Evolutionary conservation across 2,797 vertebrate genomes (phyloP).

Genomic region (Telmatherina bonti): DNA sequence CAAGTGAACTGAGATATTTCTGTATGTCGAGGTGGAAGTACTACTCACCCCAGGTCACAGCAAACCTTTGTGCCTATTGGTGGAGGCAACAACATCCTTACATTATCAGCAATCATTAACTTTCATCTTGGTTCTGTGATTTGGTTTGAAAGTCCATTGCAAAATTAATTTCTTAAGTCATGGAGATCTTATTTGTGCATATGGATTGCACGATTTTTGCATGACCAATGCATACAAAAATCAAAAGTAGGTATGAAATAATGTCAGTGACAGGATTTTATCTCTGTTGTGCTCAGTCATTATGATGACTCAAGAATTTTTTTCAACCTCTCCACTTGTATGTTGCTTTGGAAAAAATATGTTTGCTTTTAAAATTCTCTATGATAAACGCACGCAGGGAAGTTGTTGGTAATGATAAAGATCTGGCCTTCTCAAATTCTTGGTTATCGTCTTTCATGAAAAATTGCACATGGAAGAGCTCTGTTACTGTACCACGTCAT

Average conservation of each 20-base stretch:
- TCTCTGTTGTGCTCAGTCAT: background rate
- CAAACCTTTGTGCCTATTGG: background rate
- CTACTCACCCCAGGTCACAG: no score
- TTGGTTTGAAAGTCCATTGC: background rate
- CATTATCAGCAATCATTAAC: background rate
- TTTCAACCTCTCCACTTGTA: no score
- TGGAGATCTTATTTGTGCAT: background rate
- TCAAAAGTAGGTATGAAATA: background rate
- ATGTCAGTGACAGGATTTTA: background rate
- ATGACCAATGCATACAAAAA: background rate
- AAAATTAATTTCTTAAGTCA: background rate
- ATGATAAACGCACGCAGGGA: background rate
- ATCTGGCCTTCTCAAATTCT: background rate
- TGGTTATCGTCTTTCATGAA: background rate
- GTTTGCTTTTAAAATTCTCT: background rate
- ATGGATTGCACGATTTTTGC: background rate
- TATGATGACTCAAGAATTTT: background rate
- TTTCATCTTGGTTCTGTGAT: background rate
- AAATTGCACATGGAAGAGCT: background rate
- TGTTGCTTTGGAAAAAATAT: no score
- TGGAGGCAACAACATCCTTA: background rate
- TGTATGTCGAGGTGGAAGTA: background rate
- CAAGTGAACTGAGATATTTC: background rate
- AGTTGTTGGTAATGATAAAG: background rate
- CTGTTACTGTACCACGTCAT: background rate